These are phyloP conservation scores for Cyclopterus lumpus DNA, from an alignment of 2,797 vertebrate genomes.

Conservation along the genomic window DNA sequence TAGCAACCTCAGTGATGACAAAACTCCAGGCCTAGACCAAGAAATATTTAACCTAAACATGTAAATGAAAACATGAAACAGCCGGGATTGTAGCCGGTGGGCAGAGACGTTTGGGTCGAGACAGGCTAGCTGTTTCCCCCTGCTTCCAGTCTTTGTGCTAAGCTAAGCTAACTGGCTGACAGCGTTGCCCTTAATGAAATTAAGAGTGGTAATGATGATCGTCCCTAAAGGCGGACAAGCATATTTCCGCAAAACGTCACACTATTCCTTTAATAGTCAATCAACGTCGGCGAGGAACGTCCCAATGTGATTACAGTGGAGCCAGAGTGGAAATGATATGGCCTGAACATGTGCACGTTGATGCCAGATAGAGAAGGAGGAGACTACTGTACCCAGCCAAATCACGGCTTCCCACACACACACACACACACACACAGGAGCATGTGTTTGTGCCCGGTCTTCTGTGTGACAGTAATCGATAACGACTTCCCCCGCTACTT, in stretches of 20 bases:
- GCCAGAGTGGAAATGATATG: neutral
- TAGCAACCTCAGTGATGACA: constrained; percentile 2
- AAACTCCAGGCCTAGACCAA: neutral
- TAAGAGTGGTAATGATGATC: neutral
- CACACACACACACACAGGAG: neutral
- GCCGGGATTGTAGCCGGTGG: neutral
- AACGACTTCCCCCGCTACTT: constrained; percentile 47
- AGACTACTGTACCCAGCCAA: neutral
- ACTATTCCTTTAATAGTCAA: neutral
- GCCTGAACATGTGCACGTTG: neutral
- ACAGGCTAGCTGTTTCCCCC: neutral
- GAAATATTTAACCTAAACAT: neutral
- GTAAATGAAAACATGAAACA: neutral
- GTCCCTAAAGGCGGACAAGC: neutral
- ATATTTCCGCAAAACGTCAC: neutral
- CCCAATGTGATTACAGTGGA: constrained; percentile 6
- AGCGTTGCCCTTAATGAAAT: no score
- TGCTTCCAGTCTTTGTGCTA: neutral
- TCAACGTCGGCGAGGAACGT: neutral
- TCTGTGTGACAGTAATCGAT: constrained; percentile 57
- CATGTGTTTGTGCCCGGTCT: constrained; percentile 38
- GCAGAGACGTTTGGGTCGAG: neutral
- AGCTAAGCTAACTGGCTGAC: constrained; percentile 1
- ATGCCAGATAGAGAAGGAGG: neutral
- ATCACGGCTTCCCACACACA: neutral